Evolutionary conservation across 64 coral and sea anemone genomes (phyloP).

Genomic region (Porites australiensis): DNA sequence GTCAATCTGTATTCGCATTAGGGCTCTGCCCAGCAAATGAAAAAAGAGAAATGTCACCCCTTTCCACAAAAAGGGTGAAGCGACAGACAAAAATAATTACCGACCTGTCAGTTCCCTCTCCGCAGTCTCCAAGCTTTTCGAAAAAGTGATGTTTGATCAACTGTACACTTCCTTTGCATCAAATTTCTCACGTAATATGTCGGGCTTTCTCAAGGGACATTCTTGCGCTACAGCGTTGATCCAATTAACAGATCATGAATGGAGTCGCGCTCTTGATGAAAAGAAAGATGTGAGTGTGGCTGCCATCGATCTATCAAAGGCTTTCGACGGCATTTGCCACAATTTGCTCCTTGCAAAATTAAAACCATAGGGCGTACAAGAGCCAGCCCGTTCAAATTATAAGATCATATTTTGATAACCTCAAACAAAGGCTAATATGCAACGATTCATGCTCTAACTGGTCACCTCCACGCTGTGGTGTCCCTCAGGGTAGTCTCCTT

Average conservation of each 20-base stretch:
- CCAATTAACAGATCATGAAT: constrained; percentile 20
- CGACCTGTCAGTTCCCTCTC: constrained; percentile 50
- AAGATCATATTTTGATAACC: constrained; percentile 47
- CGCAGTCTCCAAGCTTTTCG: constrained; percentile 26
- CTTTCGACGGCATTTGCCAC: constrained; percentile 42
- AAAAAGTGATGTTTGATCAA: constrained; percentile 46
- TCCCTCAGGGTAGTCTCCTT: constrained; percentile 46
- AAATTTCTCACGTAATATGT: constrained; percentile 18
- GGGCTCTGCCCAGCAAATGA: no score
- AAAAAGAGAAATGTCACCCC: not conserved
- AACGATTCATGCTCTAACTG: constrained; percentile 48
- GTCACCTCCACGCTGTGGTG: constrained; percentile 31
- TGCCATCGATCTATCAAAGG: constrained; percentile 63
- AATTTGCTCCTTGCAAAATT: constrained; percentile 26
- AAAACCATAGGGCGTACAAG: constrained; percentile 18
- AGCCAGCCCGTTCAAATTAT: not conserved
- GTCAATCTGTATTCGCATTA: not conserved
- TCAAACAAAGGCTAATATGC: constrained; percentile 55
- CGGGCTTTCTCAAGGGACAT: constrained; percentile 6
- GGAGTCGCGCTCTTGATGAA: constrained; percentile 5
- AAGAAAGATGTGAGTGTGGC: constrained; percentile 29
- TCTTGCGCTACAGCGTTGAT: constrained; percentile 12
- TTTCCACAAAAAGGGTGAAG: constrained; percentile 34
- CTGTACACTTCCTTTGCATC: not conserved
- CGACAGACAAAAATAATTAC: not conserved